These are phyloP conservation scores for Seira ritae DNA, from an alignment of 2,888 invertebrate species.

Conservation along the genomic window DNA sequence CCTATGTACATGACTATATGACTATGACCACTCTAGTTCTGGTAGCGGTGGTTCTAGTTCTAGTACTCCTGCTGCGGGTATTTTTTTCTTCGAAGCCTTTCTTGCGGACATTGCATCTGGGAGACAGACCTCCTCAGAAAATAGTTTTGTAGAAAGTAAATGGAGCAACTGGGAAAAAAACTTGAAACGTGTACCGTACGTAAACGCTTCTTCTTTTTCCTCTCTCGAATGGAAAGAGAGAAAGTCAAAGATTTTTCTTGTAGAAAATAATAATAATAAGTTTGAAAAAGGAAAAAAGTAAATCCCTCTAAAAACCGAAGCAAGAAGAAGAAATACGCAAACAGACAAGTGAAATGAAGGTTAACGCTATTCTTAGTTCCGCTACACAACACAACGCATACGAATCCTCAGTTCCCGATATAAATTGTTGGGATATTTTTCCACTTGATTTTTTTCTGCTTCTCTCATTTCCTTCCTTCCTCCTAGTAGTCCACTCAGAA, in stretches of 20 bases:
- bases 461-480: slow-evolving; percentile 45
- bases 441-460: slow-evolving; percentile 26
- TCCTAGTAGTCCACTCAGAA: too few relatives aligned
- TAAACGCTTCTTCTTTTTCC: neutral
- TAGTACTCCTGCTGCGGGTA: slow-evolving; percentile 42
- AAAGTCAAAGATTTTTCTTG: slow-evolving; percentile 20
- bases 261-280: slow-evolving; percentile 33
- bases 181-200: slow-evolving; percentile 49
- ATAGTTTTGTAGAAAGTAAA: slow-evolving; percentile 23
- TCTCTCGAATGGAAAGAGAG: neutral
- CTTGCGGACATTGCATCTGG: slow-evolving; percentile 36
- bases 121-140: neutral
- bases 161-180: slow-evolving; percentile 56
- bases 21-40: neutral
- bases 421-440: neutral
- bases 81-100: slow-evolving; percentile 27
- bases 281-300: neutral
- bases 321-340: neutral
- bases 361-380: slow-evolving; percentile 19
- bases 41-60: neutral
- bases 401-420: neutral
- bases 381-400: neutral
- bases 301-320: slow-evolving; percentile 13
- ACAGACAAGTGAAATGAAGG: neutral
- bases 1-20: slow-evolving; percentile 9